Base-by-base conservation (phyloP, 2,113 vertebrate species). In the Hucho hucho region DNA sequence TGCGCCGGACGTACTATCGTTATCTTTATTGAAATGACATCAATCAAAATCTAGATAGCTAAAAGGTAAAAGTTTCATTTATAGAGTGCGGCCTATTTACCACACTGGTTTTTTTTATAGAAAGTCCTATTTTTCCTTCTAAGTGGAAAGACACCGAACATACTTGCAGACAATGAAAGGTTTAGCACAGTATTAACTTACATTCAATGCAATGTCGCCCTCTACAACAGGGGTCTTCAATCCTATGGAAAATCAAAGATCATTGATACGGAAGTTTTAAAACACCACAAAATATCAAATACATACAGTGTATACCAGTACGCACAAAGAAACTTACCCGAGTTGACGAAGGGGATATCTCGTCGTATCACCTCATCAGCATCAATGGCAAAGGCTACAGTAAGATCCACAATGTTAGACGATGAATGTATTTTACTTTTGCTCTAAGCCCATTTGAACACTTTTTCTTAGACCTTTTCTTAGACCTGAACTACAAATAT, bases 151-250 rank as follows among this genome's bases (percentile, higher is more conserved):
- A 53, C 16, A 53, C 4, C 16, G 0, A 53, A 53, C 49, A 18
- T 5, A 49, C 47, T 37, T 37, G 37, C 37, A 43, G 37, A 43
- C 37, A 43, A 43, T 11, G 37, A 43, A 3, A 43, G 37, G 16
- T 53, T 53, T 13, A 65, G 11, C 24, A 65, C 25, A 28, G 24
- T 28, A 58, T 32, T 18, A 16, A 79, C 73, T 72, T 68, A 80
- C 78, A 63, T 66, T 56, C 25, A 93, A 73, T 24, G 91, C 24
- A 67, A 94, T 95, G 79, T 95, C 94, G 3, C 94, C 94, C 67
- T 95, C 84, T 77, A 95, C 94, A 64, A 94, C 90, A 6, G 91
- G 81, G 77, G 93, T 66, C 37, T 91, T 92, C 71, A 88, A 87
- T 88, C 81, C 93, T 94, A 28, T 74, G 4, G 20, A 29, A 59